Evolutionary conservation across 2,113 vertebrate species (phyloP).

Genomic region (Trinectes maculatus): DNA sequence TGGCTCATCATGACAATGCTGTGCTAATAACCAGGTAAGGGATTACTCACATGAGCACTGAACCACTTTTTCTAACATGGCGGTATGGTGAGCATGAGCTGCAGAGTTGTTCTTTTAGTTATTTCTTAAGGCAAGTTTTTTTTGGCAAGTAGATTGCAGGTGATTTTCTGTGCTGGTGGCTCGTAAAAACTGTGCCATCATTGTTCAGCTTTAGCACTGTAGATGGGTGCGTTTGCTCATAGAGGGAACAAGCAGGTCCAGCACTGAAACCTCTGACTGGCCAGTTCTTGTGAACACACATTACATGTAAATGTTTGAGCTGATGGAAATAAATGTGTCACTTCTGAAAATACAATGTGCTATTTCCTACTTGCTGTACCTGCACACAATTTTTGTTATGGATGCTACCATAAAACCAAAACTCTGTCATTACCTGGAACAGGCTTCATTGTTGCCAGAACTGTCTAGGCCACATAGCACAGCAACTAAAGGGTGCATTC

Average conservation of each 20-base stretch:
- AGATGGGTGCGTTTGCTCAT: not conserved
- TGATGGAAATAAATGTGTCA: constrained; percentile 32
- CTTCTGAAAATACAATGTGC: constrained; percentile 36
- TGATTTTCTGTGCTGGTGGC: constrained; percentile 29
- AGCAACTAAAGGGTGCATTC: constrained; percentile 56
- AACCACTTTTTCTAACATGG: constrained; percentile 3
- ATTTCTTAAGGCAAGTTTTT: constrained; percentile 16
- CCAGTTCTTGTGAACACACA: constrained; percentile 1
- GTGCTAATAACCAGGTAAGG: constrained; percentile 98
- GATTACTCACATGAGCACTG: not conserved
- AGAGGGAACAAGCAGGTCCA: constrained; percentile 2
- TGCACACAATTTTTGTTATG: constrained; percentile 61
- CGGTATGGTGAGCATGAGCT: not conserved
- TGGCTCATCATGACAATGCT: constrained; percentile 99
- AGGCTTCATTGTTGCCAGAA: constrained; percentile 57
- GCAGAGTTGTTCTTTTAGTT: not conserved
- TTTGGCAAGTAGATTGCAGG: constrained; percentile 45
- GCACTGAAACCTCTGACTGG: not conserved
- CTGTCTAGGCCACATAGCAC: constrained; percentile 66
- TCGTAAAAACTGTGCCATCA: not conserved
- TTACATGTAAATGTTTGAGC: constrained; percentile 17
- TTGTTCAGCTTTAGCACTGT: not conserved
- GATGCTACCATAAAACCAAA: constrained; percentile 64
- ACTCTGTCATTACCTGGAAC: constrained; percentile 73
- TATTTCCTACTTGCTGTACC: constrained; percentile 39